Evolutionary conservation across 1,140 invertebrate genomes (phyloP).

Genomic region (Drosophila aff.): DNA sequence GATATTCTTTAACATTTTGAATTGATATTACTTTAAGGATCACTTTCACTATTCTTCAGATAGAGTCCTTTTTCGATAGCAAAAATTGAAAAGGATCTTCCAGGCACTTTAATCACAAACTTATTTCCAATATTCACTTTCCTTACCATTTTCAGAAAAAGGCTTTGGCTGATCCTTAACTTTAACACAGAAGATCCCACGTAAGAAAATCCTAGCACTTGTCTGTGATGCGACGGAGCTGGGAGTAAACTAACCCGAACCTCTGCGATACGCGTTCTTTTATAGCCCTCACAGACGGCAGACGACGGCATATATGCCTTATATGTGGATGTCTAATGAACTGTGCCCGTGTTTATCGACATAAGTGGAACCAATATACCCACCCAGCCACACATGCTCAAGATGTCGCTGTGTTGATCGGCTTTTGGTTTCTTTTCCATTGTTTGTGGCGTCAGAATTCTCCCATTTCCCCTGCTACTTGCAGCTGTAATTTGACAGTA

Average conservation of each 20-base stretch:
- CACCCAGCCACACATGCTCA: constrained; percentile 30
- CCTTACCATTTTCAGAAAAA: constrained; percentile 29
- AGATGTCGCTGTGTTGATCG: constrained; percentile 26
- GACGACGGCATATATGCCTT: constrained; percentile 15
- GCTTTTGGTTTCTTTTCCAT: constrained; percentile 15
- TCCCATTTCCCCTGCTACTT: neutral
- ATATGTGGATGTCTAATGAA: constrained; percentile 26
- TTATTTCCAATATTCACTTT: neutral
- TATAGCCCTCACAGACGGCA: constrained; percentile 18
- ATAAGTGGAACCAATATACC: constrained; percentile 29
- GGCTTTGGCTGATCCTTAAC: neutral
- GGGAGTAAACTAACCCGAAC: constrained; percentile 42
- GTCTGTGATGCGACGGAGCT: constrained; percentile 48
- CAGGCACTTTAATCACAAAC: neutral
- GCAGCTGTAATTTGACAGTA: constrained; percentile 17
- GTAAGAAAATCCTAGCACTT: constrained; percentile 38
- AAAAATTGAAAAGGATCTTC: neutral
- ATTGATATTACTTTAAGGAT: neutral
- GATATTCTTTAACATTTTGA: no score
- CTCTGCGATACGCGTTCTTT: constrained; percentile 34
- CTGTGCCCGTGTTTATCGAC: constrained; percentile 26
- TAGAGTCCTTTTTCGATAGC: neutral
- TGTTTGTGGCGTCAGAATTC: constrained; percentile 16
- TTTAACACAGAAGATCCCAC: constrained; percentile 7
- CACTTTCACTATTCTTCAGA: neutral